These are phyloP conservation scores for Ficedula albicollis DNA, from an alignment of 2,797 vertebrate genomes.

Conservation along the genomic window DNA sequence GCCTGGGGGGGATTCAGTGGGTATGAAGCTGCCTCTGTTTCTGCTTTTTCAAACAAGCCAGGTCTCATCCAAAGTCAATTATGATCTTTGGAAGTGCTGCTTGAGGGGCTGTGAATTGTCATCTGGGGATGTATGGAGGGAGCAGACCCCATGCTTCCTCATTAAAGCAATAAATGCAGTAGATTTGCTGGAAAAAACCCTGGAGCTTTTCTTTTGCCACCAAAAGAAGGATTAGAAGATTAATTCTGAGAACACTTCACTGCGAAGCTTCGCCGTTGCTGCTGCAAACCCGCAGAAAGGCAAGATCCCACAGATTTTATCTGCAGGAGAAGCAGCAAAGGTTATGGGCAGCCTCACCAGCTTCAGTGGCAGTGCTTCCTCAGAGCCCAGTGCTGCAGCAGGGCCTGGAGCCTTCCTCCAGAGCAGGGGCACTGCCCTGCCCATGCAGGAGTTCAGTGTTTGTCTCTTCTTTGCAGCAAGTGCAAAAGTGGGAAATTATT, in stretches of 20 bases:
- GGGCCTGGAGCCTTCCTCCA: background rate
- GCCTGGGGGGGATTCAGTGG: background rate
- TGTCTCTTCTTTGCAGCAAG: background rate
- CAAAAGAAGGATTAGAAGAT: background rate
- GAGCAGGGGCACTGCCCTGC: background rate
- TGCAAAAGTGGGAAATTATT: background rate
- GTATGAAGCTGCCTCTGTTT: background rate
- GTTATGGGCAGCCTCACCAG: background rate
- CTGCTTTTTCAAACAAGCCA: background rate
- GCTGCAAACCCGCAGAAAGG: background rate
- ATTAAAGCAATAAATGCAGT: background rate
- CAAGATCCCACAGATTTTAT: background rate
- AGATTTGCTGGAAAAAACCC: background rate
- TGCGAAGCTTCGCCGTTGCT: background rate
- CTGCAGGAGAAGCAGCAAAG: background rate
- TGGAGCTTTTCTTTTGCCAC: background rate
- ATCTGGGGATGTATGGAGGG: background rate
- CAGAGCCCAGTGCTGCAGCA: background rate
- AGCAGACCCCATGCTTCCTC: background rate
- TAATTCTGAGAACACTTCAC: background rate
- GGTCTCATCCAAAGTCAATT: background rate
- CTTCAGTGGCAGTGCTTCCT: background rate
- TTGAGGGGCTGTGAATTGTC: background rate
- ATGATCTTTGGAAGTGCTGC: background rate
- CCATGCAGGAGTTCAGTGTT: background rate